Conservation (phyloP, 2,797 vertebrate genomes). For the Momotus momota region DNA sequence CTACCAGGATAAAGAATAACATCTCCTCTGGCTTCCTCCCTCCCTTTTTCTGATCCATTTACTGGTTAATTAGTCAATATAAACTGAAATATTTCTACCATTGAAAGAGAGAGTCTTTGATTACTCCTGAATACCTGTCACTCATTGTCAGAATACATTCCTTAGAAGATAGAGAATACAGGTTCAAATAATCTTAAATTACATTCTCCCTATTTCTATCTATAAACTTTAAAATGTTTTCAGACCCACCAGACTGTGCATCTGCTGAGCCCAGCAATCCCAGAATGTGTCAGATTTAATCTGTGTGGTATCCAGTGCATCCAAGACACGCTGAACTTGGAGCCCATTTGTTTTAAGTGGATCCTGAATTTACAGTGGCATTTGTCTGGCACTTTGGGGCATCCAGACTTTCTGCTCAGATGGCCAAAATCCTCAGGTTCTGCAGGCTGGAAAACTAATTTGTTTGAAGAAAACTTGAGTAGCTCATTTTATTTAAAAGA, state of each 20-base stretch:
- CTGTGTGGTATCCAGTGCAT: neutral
- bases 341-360: neutral
- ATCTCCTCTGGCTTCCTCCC: neutral
- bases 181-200: neutral
- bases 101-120: neutral
- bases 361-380: neutral
- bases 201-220: neutral
- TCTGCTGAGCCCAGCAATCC: constrained; percentile 10
- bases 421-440: neutral
- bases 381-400: neutral
- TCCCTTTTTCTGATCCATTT: neutral
- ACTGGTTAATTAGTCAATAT: neutral
- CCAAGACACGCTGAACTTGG: neutral
- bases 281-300: constrained; percentile 46
- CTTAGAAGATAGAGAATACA: neutral
- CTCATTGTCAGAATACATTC: neutral
- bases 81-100: neutral
- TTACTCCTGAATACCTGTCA: neutral
- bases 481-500: neutral
- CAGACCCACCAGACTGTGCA: neutral
- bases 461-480: neutral
- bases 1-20: neutral
- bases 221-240: neutral
- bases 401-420: neutral
- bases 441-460: neutral